Evolutionary conservation across 2,888 invertebrate genomes (phyloP).

Genomic region (Rhingia campestris): DNA sequence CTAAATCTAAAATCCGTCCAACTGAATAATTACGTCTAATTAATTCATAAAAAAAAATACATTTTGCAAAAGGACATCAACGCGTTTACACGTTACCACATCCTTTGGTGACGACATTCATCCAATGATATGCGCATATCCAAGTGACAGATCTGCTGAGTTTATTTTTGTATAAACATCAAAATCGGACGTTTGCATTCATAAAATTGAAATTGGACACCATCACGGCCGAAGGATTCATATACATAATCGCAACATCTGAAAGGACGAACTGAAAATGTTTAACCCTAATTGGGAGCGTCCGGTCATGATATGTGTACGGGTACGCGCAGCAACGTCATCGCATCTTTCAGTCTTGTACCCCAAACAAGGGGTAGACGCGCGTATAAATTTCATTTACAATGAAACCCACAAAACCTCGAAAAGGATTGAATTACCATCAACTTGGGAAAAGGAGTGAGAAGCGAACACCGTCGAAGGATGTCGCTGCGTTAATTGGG

Average conservation of each 20-base stretch:
- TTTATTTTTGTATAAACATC: constrained; percentile 75
- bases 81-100: constrained; percentile 77
- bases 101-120: constrained; percentile 72
- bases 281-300: constrained; percentile 74
- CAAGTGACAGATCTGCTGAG: constrained; percentile 81
- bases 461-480: constrained; percentile 30
- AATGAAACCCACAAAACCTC: constrained; percentile 62
- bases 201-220: constrained; percentile 72
- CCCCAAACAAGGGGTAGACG: constrained; percentile 44
- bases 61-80: constrained; percentile 67
- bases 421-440: constrained; percentile 64
- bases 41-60: constrained; percentile 57
- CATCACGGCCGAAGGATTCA: constrained; percentile 46
- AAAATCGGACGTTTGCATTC: constrained; percentile 66
- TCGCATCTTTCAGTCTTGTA: constrained; percentile 37
- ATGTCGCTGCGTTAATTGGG: constrained; percentile 70
- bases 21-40: constrained; percentile 70
- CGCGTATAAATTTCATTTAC: constrained; percentile 67
- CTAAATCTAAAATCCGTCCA: constrained; percentile 37
- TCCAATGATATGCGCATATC: constrained; percentile 77
- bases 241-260: constrained; percentile 12
- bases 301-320: constrained; percentile 66
- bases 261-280: constrained; percentile 62
- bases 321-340: constrained; percentile 19
- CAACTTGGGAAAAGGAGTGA: constrained; percentile 13